Conservation (phyloP, 2,113 vertebrate genomes). For the Murina feae region DNA sequence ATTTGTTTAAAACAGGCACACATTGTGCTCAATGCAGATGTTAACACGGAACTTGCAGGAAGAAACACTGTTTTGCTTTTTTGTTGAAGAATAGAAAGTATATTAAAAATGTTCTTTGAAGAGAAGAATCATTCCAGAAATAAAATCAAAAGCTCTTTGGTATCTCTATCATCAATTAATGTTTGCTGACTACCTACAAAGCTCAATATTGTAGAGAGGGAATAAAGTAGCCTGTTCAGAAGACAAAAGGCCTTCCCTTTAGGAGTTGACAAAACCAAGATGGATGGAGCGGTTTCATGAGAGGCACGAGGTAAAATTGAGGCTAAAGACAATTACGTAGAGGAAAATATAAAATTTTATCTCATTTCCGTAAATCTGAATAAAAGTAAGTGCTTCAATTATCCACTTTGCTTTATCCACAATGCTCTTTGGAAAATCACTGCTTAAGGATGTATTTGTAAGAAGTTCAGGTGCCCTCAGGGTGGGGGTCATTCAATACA, state of each 20-base stretch:
- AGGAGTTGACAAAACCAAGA: background rate
- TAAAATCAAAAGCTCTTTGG: slow-evolving; percentile 44
- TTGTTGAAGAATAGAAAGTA: slow-evolving; percentile 43
- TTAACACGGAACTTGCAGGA: slow-evolving; percentile 55
- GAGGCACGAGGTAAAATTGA: background rate
- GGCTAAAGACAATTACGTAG: background rate
- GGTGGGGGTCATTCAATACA: background rate
- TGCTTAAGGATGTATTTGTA: background rate
- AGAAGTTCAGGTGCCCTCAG: background rate
- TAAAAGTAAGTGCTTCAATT: background rate
- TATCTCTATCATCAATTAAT: slow-evolving; percentile 50
- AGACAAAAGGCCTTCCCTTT: background rate
- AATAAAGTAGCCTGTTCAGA: slow-evolving; percentile 1
- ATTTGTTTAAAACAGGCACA: slow-evolving; percentile 56
- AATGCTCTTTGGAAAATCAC: background rate
- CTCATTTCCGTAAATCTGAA: background rate
- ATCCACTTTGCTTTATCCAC: background rate
- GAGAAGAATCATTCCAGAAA: slow-evolving; percentile 45
- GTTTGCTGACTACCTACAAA: background rate
- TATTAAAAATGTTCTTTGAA: slow-evolving; percentile 55
- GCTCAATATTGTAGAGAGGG: slow-evolving; percentile 1
- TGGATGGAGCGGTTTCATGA: background rate
- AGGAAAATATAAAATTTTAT: background rate
- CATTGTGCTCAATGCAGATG: slow-evolving; percentile 55
- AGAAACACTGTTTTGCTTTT: background rate